Evolutionary conservation across 2,797 vertebrate species (phyloP), one percentile per base, ranked within the genome.

Genomic region (Orientallactaga sibirica): DNA sequence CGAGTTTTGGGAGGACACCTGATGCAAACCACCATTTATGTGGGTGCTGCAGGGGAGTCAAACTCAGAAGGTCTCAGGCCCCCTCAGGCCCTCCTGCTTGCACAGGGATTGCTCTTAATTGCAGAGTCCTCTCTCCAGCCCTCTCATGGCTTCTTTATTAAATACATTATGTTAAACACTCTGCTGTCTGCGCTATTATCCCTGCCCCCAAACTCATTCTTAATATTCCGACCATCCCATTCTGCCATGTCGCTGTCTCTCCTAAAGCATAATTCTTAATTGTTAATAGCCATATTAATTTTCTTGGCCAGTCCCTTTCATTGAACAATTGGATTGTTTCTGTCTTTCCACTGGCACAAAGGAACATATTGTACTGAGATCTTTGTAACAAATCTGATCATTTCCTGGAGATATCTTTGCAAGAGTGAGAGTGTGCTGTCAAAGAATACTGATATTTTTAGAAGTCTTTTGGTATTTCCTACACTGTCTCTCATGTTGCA

Each of bases 351-450:
- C 7, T 2, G 48, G 3, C 1, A 25, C 61, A 43, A 84, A 88
- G 52, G 94, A 92, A 0, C 5, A 15, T 5, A 43, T 29, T n/a
- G 52, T 29, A n/a, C 52, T 0, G 19, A 79, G 75, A 71, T 75
- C 84, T 93, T 76, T 33, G 76, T 67, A 61, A 61, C 71, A 41
- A 48, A 92, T 88, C 0, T 0, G 68, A 37, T 94, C 70, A 58
- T 87, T 87, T 92, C 70, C 92, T 94, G n/a, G 33, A 83, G 92
- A 93, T 93, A 85, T 75, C 71, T 73, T 84, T 0, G 0, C 81
- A 25, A 62, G 58, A 79, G 80, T 5, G 37, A 52, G 71, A 83
- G 76, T 24, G n/a, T 29, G 76, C 62, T 1, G 48, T 87, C 75
- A 33, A 55, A 85, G 70, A 86, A 86, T 10, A 29, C 4, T 62